Percentiles rank a stretch among this genome's conserved stretches.
phyloP scores from a whole-genome alignment of 2,113 vertebrate genomes.

The Xenotilapia leptura region DNA sequence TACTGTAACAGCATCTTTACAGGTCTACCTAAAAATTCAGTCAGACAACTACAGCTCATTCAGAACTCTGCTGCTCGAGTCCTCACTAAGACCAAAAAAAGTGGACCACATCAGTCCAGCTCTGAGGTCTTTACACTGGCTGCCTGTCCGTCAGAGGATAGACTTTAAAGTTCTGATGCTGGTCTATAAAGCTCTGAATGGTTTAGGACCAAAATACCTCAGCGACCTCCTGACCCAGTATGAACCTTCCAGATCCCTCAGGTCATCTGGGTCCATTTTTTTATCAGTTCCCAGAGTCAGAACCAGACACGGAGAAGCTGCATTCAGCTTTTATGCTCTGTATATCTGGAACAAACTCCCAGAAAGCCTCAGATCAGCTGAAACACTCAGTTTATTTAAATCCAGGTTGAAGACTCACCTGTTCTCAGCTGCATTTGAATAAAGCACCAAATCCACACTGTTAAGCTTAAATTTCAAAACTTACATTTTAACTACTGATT shows the following conservation, averaged over 20 bases:
- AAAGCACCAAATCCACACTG: accelerated
- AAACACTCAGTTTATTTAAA: background rate
- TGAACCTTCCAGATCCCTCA: background rate
- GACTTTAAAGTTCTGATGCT: too few relatives aligned
- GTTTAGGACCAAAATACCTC: background rate
- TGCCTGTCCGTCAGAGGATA: too few relatives aligned
- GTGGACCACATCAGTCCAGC: too few relatives aligned
- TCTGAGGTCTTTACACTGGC: too few relatives aligned
- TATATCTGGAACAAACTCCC: background rate
- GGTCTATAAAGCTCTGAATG: background rate
- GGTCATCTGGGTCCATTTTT: background rate
- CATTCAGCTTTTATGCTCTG: background rate
- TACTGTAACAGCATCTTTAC: too few relatives aligned
- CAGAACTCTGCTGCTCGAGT: too few relatives aligned
- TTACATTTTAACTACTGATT: background rate
- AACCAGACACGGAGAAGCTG: background rate
- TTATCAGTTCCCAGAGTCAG: background rate
- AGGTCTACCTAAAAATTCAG: too few relatives aligned
- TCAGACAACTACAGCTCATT: too few relatives aligned
- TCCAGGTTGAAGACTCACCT: background rate
- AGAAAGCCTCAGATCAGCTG: background rate
- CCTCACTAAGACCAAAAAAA: too few relatives aligned
- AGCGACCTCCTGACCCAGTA: accelerated
- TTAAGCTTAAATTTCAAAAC: background rate
- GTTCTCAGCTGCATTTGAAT: background rate